Evolutionary conservation across 2,797 vertebrate species (phyloP).

Genomic region (Girardinus metallicus): DNA sequence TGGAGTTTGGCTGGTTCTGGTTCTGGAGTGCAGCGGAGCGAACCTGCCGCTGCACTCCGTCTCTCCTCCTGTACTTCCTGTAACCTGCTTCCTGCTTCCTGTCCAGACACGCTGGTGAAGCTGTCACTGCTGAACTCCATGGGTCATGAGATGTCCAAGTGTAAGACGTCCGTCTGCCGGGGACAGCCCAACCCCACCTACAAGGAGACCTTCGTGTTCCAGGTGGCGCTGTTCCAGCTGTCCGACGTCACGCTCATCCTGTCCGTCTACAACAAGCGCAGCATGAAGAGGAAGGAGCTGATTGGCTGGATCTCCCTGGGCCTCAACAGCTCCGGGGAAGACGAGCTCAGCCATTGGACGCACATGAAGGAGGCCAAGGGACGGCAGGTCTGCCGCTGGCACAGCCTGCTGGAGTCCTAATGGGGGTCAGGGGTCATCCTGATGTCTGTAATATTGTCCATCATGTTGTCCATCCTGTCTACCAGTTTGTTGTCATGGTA

Average conservation of each 20-base stretch:
- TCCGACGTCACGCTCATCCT: slow-evolving; percentile 98
- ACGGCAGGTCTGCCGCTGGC: slow-evolving; percentile 97
- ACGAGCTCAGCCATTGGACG: slow-evolving; percentile 95
- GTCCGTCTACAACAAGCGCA: slow-evolving; percentile 97
- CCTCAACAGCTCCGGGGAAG: slow-evolving; percentile 97
- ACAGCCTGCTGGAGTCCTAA: slow-evolving; percentile 94
- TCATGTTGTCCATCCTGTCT: no score
- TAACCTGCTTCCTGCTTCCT: slow-evolving; percentile 42
- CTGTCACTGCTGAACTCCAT: slow-evolving; percentile 97
- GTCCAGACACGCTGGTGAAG: slow-evolving; percentile 96
- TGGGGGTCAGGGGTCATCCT: no score
- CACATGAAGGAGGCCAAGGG: slow-evolving; percentile 98
- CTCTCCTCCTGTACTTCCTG: neutral
- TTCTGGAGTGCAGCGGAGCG: no score
- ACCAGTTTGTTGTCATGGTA: no score
- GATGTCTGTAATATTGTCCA: no score
- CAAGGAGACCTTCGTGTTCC: slow-evolving; percentile 98
- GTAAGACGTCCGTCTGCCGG: slow-evolving; percentile 95
- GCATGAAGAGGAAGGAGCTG: slow-evolving; percentile 98
- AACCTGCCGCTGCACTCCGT: no score
- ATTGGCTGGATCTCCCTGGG: slow-evolving; percentile 98
- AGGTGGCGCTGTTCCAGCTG: slow-evolving; percentile 97
- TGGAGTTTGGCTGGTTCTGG: slow-evolving; percentile 14
- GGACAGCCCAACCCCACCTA: slow-evolving; percentile 97
- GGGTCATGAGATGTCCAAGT: slow-evolving; percentile 99